Conservation (phyloP, 2,888 invertebrate species). For the Himalopsyche tibetana region DNA sequence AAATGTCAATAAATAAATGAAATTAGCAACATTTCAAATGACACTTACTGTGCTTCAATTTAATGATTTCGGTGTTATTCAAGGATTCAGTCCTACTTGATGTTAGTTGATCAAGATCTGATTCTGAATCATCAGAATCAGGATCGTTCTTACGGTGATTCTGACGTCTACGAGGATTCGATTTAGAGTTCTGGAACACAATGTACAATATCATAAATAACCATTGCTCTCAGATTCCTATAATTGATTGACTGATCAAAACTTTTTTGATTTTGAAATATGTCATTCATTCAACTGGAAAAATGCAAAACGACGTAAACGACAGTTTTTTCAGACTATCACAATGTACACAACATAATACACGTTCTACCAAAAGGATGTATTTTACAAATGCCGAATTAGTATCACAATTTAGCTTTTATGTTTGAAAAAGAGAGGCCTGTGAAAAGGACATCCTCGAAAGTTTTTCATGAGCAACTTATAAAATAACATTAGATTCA, state of each 20-base stretch:
- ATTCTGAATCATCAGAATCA: constrained; percentile 85
- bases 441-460: no score
- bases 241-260: background rate
- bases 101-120: constrained; percentile 84
- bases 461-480: no score
- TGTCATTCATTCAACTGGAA: no score
- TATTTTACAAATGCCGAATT: no score
- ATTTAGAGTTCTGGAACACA: constrained; percentile 73
- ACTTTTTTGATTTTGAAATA: background rate
- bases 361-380: no score
- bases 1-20: no score
- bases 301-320: no score
- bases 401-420: no score
- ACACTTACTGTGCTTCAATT: constrained; percentile 83
- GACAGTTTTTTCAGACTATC: no score
- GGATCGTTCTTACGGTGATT: constrained; percentile 81
- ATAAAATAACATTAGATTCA: no score
- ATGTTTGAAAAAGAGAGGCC: no score
- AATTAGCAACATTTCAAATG: background rate
- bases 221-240: background rate
- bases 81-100: constrained; percentile 86
- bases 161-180: constrained; percentile 76
- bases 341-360: no score
- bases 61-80: constrained; percentile 82
- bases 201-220: background rate